phyloP scores from a whole-genome alignment of 2,888 invertebrate species.

The Venusia cambrica region DNA sequence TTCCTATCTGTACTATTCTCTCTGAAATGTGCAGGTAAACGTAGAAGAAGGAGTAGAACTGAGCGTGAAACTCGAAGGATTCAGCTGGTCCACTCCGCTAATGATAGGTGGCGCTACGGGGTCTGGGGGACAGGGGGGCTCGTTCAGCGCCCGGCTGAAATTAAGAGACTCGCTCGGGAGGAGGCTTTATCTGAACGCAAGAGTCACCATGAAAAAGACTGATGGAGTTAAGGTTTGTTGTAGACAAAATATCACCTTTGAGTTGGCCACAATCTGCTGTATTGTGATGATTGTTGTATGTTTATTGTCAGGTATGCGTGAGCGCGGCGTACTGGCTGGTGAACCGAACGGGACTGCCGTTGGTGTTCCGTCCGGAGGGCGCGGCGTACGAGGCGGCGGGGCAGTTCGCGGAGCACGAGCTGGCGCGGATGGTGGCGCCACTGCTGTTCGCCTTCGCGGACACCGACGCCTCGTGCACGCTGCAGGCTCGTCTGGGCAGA shows the following conservation, averaged over 20 bases:
- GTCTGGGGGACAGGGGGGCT: constrained; percentile 77
- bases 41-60: constrained; percentile 87
- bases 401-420: constrained; percentile 97
- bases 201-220: constrained; percentile 65
- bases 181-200: constrained; percentile 87
- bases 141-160: constrained; percentile 85
- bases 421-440: constrained; percentile 95
- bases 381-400: constrained; percentile 89
- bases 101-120: constrained; percentile 65
- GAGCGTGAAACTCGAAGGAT: constrained; percentile 90
- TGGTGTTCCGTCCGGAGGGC: constrained; percentile 96
- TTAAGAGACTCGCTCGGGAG: constrained; percentile 88
- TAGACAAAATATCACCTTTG: no score
- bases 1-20: no score
- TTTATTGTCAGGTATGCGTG: constrained; percentile 82
- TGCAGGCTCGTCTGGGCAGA: constrained; percentile 89
- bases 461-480: constrained; percentile 89
- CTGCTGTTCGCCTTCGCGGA: constrained; percentile 96
- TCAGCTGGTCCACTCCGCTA: constrained; percentile 86
- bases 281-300: neutral
- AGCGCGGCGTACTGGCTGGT: constrained; percentile 97
- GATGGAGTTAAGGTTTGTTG: constrained; percentile 79
- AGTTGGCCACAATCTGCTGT: no score
- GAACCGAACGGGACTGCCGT: constrained; percentile 97
- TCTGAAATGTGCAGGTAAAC: constrained; percentile 83